These are phyloP conservation scores for Nycteola revayana DNA, from an alignment of 2,888 invertebrate genomes.

Conservation along the genomic window DNA sequence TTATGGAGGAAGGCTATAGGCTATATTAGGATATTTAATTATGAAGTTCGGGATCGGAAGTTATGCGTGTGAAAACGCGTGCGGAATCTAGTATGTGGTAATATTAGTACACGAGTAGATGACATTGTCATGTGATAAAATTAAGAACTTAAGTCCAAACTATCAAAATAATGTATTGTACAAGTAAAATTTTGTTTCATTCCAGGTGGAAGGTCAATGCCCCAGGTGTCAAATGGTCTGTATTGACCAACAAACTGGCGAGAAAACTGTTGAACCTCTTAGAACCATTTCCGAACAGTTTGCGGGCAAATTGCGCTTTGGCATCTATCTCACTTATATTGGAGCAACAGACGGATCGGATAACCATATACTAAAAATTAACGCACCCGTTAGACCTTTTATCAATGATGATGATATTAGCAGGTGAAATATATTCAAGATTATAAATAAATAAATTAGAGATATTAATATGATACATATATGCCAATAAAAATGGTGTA, in stretches of 20 bases:
- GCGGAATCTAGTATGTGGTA: no score
- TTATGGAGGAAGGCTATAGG: no score
- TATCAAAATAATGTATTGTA: no score
- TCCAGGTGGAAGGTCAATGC: slow-evolving; percentile 89
- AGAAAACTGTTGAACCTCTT: slow-evolving; percentile 89
- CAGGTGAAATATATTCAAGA: slow-evolving; percentile 47
- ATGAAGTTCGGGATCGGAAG: no score
- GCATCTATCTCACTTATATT: slow-evolving; percentile 86
- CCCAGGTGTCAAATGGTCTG: slow-evolving; percentile 98
- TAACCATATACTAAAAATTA: slow-evolving; percentile 42
- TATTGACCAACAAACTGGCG: slow-evolving; percentile 92
- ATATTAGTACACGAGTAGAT: no score
- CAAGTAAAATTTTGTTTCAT: no score
- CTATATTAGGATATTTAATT: no score
- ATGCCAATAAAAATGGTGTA: no score
- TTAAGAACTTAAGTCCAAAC: no score
- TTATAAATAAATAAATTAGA: neutral
- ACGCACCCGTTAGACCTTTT: slow-evolving; percentile 46
- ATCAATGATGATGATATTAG: slow-evolving; percentile 54
- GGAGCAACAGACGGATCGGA: slow-evolving; percentile 54
- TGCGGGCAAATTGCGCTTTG: slow-evolving; percentile 89
- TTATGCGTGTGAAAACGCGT: no score
- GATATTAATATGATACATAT: neutral
- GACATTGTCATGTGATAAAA: no score
- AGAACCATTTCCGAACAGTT: slow-evolving; percentile 88